Evolutionary conservation across 2,113 vertebrate species (phyloP), one percentile per base, ranked within the genome.

Genomic region (Vimba vimba): DNA sequence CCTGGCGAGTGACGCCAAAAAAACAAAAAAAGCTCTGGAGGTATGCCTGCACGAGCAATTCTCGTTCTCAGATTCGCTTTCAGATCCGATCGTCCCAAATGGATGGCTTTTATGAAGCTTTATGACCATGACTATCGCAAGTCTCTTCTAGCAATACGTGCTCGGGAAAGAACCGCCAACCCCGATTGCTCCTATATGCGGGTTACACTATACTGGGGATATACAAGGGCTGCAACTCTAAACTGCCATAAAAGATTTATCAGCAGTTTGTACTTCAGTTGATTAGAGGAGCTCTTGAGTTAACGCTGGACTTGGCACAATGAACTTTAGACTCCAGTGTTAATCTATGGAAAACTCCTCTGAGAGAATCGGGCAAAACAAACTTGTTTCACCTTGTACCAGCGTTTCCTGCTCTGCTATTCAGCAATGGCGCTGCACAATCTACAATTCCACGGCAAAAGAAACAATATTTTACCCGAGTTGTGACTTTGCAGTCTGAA

Each of bases 71-170:
- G 4, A 33, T 74, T 69, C 27, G 30, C 79, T 27, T 60, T 79
- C 36, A 91, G 93, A 94, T 94, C 90, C 91, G 89, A 93, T 94
- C 92, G 88, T 91, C 91, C 93, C 93, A 93, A 93, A 94, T 90
- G 93, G 92, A 93, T 89, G 88, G 91, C 91, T 92, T 93, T 75
- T 69, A 47, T 75, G 47, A 74, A 76, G 45, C 62, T 59, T 55
- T 75, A 75, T 50, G 47, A 84, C 27, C 62, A 71, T 81, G 57
- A 77, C 59, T 79, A 69, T 62, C 69, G 11, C 47, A 76, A 69
- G 55, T 86, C 82, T 71, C 69, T 81, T 84, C 75, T 78, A 77
- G 76, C 30, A 27, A 66, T 76, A 79, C 55, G 27, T 43, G 85
- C 57, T n/a, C 33, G 85, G 71, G 75, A 82, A 89, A 75, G 55